phyloP scores from a whole-genome alignment of 2,888 invertebrate genomes.

The Cryptosula pallasiana region DNA sequence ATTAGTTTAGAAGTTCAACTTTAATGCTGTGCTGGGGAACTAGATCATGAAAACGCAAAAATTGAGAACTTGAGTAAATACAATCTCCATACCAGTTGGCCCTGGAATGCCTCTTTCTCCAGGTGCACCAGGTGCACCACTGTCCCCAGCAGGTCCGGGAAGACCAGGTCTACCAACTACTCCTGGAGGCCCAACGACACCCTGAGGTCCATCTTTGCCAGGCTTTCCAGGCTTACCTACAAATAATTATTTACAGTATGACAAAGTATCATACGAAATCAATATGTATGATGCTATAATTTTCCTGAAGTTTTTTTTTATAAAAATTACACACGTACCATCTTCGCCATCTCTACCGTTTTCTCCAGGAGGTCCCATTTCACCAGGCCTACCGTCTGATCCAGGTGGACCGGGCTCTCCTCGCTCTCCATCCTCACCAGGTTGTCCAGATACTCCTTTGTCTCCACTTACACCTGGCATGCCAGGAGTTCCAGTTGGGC shows the following conservation, averaged over 20 bases:
- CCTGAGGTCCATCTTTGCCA: not conserved
- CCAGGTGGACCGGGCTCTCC: constrained; percentile 29
- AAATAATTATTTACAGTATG: too few species aligned
- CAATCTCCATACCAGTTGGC: not conserved
- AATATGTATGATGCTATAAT: too few species aligned
- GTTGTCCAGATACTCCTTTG: constrained; percentile 25
- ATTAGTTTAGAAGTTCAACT: too few species aligned
- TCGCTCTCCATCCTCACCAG: constrained; percentile 24
- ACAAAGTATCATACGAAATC: too few species aligned
- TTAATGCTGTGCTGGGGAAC: too few species aligned
- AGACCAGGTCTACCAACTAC: constrained; percentile 25
- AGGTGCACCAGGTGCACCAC: constrained; percentile 26
- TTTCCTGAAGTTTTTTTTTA: too few species aligned
- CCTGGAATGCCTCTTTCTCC: constrained; percentile 27
- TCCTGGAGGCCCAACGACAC: constrained; percentile 24
- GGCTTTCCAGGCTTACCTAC: constrained; percentile 7
- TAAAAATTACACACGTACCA: constrained; percentile 24
- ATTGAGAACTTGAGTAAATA: not conserved
- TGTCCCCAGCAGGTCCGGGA: constrained; percentile 23
- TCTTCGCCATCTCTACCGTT: constrained; percentile 25
- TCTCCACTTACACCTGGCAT: constrained; percentile 26
- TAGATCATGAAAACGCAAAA: too few species aligned
- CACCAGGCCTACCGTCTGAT: constrained; percentile 25
- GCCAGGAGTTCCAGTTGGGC: constrained; percentile 26
- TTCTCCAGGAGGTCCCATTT: constrained; percentile 26